Evolutionary conservation across 1,140 invertebrate genomes (phyloP).

Genomic region (Oppia nitens): DNA sequence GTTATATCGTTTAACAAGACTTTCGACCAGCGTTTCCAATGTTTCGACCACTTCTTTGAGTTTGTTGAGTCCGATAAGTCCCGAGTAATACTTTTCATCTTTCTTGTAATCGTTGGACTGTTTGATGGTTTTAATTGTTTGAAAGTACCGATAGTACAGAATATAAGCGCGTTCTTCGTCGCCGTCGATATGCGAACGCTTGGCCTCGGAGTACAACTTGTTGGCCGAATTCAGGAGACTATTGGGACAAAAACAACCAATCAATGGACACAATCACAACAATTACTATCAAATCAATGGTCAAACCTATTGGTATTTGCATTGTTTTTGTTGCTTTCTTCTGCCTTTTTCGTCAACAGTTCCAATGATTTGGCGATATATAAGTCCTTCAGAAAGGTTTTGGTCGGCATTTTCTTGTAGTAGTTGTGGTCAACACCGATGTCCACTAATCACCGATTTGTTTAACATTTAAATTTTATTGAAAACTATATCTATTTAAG

Average conservation of each 20-base stretch:
- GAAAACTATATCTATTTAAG: no score
- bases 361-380: slow-evolving; percentile 26
- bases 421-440: no score
- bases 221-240: slow-evolving; percentile 30
- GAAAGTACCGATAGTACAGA: slow-evolving; percentile 47
- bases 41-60: slow-evolving; percentile 36
- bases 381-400: slow-evolving; percentile 22
- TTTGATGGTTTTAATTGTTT: slow-evolving; percentile 31
- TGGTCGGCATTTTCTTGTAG: neutral
- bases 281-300: neutral
- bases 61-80: slow-evolving; percentile 35
- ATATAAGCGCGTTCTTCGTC: slow-evolving; percentile 52
- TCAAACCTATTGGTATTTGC: neutral
- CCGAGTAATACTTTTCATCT: slow-evolving; percentile 38
- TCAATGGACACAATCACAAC: neutral
- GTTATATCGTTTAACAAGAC: slow-evolving; percentile 16
- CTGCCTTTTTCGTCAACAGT: slow-evolving; percentile 25
- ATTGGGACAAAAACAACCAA: slow-evolving; percentile 4
- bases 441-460: no score
- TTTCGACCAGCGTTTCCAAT: slow-evolving; percentile 31
- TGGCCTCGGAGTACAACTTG: slow-evolving; percentile 38
- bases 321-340: slow-evolving; percentile 19
- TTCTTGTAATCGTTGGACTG: slow-evolving; percentile 36
- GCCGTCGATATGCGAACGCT: slow-evolving; percentile 33
- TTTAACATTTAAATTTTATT: no score